A percentile compares a stretch with the other conserved stretches of the same genome.
Evolutionary conservation across 1,140 invertebrate species (phyloP).

Genomic region (Drosophila arizonae): DNA sequence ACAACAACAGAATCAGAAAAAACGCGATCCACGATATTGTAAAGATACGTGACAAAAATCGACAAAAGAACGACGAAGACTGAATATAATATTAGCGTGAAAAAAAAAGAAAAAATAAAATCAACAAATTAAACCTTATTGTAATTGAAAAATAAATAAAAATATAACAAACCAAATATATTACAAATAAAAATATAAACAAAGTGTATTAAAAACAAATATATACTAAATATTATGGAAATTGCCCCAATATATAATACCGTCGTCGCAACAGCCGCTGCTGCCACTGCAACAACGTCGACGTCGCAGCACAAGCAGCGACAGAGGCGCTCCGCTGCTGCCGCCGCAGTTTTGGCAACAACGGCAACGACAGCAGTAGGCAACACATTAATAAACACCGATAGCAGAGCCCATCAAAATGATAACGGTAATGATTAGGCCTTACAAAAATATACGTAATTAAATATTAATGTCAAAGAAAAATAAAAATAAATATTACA

Average conservation of each 20-base stretch:
- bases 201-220: slow-evolving; percentile 59
- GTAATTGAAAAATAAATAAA: slow-evolving; percentile 53
- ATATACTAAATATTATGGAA: slow-evolving; percentile 70
- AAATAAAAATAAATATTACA: neutral
- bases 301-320: slow-evolving; percentile 47
- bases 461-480: neutral
- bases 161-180: slow-evolving; percentile 31
- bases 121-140: slow-evolving; percentile 41
- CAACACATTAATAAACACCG: slow-evolving; percentile 12
- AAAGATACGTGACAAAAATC: slow-evolving; percentile 75
- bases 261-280: slow-evolving; percentile 59
- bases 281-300: slow-evolving; percentile 43
- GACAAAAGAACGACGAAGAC: slow-evolving; percentile 35
- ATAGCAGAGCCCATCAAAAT: slow-evolving; percentile 45
- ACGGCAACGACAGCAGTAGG: slow-evolving; percentile 23
- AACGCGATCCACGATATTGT: slow-evolving; percentile 56
- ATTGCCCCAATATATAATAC: slow-evolving; percentile 69
- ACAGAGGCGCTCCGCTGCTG: slow-evolving; percentile 27
- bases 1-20: slow-evolving; percentile 34
- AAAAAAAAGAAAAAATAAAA: slow-evolving; percentile 1
- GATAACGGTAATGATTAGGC: slow-evolving; percentile 61
- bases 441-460: neutral
- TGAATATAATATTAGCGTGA: slow-evolving; percentile 47
- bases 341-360: slow-evolving; percentile 27
- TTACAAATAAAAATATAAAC: slow-evolving; percentile 47